These are phyloP conservation scores for Stenoptilia bipunctidactyla DNA, from an alignment of 2,888 invertebrate genomes.

Conservation along the genomic window DNA sequence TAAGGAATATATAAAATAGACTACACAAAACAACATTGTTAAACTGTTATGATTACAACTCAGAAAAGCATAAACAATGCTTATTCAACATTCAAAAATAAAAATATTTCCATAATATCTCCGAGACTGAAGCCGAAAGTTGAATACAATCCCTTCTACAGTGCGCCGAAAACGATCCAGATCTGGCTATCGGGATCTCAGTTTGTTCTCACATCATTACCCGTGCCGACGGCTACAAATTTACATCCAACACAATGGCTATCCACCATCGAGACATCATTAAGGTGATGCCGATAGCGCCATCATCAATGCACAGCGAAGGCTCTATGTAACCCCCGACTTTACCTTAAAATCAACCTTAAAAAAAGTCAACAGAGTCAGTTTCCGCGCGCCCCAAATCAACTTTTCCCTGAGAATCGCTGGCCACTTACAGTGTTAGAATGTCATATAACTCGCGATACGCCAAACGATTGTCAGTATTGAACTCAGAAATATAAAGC, in stretches of 20 bases:
- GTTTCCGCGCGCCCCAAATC: constrained; percentile 16
- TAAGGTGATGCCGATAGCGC: constrained; percentile 72
- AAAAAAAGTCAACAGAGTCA: constrained; percentile 18
- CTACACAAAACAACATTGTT: constrained; percentile 6
- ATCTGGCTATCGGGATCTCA: constrained; percentile 67
- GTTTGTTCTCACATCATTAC: constrained; percentile 72
- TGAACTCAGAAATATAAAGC: constrained; percentile 33
- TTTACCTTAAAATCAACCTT: constrained; percentile 31
- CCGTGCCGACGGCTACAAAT: constrained; percentile 72
- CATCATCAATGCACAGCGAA: constrained; percentile 37
- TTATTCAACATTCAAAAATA: constrained; percentile 35
- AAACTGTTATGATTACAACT: constrained; percentile 26
- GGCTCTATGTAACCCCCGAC: constrained; percentile 24
- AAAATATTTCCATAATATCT: constrained; percentile 32
- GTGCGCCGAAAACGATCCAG: constrained; percentile 57
- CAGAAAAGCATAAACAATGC: constrained; percentile 34
- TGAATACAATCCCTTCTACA: constrained; percentile 51
- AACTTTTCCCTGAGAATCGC: constrained; percentile 35
- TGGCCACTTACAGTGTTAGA: constrained; percentile 35
- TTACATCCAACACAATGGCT: constrained; percentile 72
- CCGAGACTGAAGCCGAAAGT: constrained; percentile 35
- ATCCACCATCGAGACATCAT: constrained; percentile 72
- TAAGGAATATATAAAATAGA: too few relatives aligned
- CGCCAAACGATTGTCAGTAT: constrained; percentile 40
- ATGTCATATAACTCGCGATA: constrained; percentile 54